Percentiles rank a stretch among this genome's conserved stretches.
phyloP scores from a whole-genome alignment of 2,113 vertebrate genomes.

The Myiozetetes cayanensis region DNA sequence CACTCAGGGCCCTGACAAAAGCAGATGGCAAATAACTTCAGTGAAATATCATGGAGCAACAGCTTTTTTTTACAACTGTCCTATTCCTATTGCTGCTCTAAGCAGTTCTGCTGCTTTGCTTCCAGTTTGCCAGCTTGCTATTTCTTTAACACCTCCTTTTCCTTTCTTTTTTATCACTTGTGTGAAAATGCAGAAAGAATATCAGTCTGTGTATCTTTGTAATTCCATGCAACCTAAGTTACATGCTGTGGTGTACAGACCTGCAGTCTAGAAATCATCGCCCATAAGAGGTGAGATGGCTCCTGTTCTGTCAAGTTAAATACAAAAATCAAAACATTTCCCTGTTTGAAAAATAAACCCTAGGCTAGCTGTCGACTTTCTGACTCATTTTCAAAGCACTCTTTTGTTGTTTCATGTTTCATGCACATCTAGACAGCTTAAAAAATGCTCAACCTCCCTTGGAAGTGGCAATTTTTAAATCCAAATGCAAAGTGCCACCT shows the following conservation, averaged over 20 bases:
- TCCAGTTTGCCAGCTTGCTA: background rate
- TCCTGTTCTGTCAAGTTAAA: background rate
- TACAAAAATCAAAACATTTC: background rate
- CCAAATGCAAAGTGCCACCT: background rate
- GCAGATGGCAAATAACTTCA: background rate
- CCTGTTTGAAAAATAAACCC: background rate
- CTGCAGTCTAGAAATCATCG: background rate
- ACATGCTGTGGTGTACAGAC: background rate
- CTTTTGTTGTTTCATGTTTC: background rate
- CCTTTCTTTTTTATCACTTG: background rate
- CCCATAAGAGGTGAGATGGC: background rate
- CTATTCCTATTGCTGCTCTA: accelerated
- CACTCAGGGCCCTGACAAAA: background rate
- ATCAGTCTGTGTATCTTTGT: background rate
- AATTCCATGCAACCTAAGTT: background rate
- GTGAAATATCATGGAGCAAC: background rate
- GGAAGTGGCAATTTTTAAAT: background rate
- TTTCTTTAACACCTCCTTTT: background rate
- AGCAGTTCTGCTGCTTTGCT: background rate
- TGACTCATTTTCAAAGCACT: background rate
- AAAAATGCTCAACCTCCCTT: background rate
- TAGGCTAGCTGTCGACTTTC: background rate
- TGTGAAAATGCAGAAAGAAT: background rate
- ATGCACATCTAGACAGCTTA: background rate
- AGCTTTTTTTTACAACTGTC: background rate